A percentile compares a stretch with the other conserved stretches of the same genome.
Conservation (phyloP, 2,797 vertebrate species). For the Peromyscus aztecus region DNA sequence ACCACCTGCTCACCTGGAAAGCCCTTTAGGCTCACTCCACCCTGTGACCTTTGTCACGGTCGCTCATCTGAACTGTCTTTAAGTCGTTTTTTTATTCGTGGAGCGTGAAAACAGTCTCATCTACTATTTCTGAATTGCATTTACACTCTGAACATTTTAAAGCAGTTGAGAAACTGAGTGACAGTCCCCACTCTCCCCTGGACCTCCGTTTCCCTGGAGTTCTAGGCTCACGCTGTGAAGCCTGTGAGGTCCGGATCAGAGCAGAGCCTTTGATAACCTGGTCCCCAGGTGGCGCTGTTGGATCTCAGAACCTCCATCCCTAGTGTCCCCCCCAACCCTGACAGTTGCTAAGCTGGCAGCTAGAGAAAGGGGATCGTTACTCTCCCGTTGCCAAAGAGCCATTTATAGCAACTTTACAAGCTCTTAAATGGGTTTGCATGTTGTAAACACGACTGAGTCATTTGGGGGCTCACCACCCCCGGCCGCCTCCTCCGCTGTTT, state of each 20-base stretch:
- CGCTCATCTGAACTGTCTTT: accelerated
- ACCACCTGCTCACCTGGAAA: not conserved
- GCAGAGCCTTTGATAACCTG: accelerated
- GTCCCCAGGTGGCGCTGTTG: constrained; percentile 87
- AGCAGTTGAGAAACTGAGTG: not conserved
- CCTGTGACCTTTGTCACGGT: too few species aligned
- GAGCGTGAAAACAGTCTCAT: accelerated
- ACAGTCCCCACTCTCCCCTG: not conserved
- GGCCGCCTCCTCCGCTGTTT: constrained; percentile 67
- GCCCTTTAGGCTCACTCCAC: not conserved
- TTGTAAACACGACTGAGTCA: constrained; percentile 79
- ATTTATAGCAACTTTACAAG: constrained; percentile 78
- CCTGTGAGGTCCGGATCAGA: not conserved
- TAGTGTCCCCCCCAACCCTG: accelerated
- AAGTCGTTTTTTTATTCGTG: not conserved
- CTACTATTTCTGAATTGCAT: not conserved
- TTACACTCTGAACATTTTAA: not conserved
- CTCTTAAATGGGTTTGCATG: constrained; percentile 77
- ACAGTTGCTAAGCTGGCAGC: constrained; percentile 10
- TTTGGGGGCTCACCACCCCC: constrained; percentile 47
- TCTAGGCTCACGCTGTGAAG: not conserved
- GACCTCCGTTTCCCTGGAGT: not conserved
- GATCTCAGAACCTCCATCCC: not conserved
- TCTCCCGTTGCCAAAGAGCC: constrained; percentile 67
- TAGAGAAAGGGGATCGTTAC: constrained; percentile 45